These are phyloP conservation scores for Sitta carolinensis DNA, from an alignment of 2,797 vertebrate species.

Conservation along the genomic window DNA sequence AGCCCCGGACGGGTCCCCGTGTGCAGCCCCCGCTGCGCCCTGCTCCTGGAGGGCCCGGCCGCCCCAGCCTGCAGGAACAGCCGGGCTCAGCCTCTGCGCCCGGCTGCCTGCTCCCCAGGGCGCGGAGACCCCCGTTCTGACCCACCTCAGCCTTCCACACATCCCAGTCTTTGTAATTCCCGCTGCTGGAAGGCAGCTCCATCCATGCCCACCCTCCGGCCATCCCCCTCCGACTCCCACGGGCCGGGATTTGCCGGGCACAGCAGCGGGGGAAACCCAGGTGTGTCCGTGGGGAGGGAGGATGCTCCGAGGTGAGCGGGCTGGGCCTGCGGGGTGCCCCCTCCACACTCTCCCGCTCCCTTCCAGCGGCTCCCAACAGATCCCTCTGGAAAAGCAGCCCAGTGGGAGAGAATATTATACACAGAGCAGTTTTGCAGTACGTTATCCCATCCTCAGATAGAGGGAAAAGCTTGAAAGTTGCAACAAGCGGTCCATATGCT, in stretches of 20 bases:
- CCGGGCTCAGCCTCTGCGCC: rapidly evolving
- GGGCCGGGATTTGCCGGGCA: background rate
- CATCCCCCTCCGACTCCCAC: rapidly evolving
- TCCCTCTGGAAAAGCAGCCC: background rate
- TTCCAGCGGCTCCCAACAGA: background rate
- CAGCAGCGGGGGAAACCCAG: rapidly evolving
- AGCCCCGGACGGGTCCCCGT: background rate
- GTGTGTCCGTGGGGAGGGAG: rapidly evolving
- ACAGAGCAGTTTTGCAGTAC: rapidly evolving
- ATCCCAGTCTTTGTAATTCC: background rate
- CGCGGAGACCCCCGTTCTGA: rapidly evolving
- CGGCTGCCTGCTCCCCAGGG: background rate
- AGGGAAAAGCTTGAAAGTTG: background rate
- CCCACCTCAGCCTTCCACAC: rapidly evolving
- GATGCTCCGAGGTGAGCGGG: background rate
- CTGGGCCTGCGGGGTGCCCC: no score
- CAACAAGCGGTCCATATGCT: background rate
- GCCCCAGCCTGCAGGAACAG: background rate
- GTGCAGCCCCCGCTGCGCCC: no score
- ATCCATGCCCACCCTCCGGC: rapidly evolving
- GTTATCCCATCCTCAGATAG: background rate
- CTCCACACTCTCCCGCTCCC: rapidly evolving
- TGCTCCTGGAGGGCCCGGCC: no score
- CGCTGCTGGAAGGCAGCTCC: background rate
- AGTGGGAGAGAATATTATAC: rapidly evolving